Percentiles rank a stretch among this genome's conserved stretches.
Conservation (phyloP, 2,888 invertebrate genomes). For the Deilephila porcellus region DNA sequence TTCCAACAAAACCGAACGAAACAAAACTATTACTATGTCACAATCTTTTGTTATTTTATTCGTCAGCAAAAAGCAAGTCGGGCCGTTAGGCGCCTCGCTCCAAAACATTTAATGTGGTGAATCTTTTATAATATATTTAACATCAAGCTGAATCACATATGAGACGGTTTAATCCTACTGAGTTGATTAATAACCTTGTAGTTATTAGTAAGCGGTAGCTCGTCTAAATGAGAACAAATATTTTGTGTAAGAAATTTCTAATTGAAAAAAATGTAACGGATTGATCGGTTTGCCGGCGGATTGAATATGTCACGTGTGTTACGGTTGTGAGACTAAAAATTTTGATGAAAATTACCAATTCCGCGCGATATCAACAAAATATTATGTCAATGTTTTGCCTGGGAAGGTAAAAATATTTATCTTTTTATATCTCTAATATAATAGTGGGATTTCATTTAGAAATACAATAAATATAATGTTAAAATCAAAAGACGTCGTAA, state of each 20-base stretch:
- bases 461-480: no score
- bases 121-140: conserved; percentile 21
- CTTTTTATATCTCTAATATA: no score
- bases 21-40: conserved; percentile 20
- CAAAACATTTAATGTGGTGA: conserved; percentile 24
- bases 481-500: no score
- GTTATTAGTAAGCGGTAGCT: background rate
- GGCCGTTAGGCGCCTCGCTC: conserved; percentile 23
- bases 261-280: background rate
- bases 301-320: no score
- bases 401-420: no score
- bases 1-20: background rate
- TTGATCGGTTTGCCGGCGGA: no score
- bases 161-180: conserved; percentile 5
- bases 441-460: no score
- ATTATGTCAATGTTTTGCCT: no score
- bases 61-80: conserved; percentile 15
- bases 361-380: no score
- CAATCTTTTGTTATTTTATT: conserved; percentile 15
- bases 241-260: background rate
- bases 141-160: conserved; percentile 19
- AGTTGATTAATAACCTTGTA: background rate
- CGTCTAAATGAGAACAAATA: background rate
- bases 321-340: no score
- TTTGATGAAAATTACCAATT: no score